Evolutionary conservation across 2,888 invertebrate species (phyloP), one percentile per base, ranked within the genome.

Genomic region (Enchytraeus crypticus): DNA sequence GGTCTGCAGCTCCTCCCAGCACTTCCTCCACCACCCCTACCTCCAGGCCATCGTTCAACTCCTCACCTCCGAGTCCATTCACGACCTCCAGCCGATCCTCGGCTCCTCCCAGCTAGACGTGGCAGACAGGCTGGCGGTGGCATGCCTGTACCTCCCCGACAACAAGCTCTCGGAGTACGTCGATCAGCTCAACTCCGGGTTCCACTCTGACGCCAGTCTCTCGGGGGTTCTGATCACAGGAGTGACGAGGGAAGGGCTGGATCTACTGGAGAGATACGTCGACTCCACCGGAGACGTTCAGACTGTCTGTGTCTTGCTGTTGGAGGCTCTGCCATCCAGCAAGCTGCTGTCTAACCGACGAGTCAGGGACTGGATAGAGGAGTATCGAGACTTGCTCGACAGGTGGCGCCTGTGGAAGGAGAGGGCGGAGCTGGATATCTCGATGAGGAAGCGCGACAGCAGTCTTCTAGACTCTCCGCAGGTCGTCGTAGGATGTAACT

Each of bases 221-320:
- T n/a, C n/a, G n/a, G n/a, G n/a, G n/a, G n/a, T n/a, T n/a, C n/a
- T n/a, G n/a, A n/a, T 57, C 18, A 43, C 65, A 77, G 78, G 77
- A 53, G 62, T 79, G 63, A 71, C 72, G 0, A 65, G 64, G 27
- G 76, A 74, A 32, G 77, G 78, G 45, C 82, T 92, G 49, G 84
- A 85, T 62, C 82, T 96, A 70, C 81, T 95, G 70, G 90, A 92
- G 81, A 86, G 85, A 66, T 93, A 91, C 81, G 83, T 95, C 71
- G 92, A 96, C 81, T 79, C 82, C 34, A 87, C 89, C 1, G 88
- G 89, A 8, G 95, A 96, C 82, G 87, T 96, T 64, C 95, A 96
- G 81, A 90, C 92, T 29, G 90, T 88, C 23, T 70, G 74, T n/a
- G 61, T 77, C 21, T 71, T 72, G 72, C 84, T 87, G 53, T 86